These are phyloP conservation scores for Lasiommata megera DNA, from an alignment of 2,888 invertebrate species.

Conservation along the genomic window DNA sequence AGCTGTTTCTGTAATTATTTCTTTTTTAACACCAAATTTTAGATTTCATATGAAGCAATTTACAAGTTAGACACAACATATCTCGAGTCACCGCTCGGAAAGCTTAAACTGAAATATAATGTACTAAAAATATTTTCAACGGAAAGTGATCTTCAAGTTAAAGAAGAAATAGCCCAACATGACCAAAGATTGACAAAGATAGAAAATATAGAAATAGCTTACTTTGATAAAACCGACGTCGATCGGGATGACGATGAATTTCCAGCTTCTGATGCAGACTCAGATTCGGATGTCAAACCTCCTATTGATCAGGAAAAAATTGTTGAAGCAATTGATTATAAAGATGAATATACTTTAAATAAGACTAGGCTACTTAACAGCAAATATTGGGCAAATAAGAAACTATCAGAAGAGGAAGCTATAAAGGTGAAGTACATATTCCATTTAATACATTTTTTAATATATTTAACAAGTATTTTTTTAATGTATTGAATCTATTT, in stretches of 20 bases:
- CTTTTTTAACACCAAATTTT: slow-evolving; percentile 22
- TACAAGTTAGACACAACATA: slow-evolving; percentile 49
- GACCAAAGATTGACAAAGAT: slow-evolving; percentile 21
- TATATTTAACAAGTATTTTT: not conserved
- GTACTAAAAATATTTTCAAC: slow-evolving; percentile 7
- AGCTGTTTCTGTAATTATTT: no score
- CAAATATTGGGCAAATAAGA: slow-evolving; percentile 54
- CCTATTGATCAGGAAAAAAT: slow-evolving; percentile 5
- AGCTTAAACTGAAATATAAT: slow-evolving; percentile 4
- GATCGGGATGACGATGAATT: slow-evolving; percentile 11
- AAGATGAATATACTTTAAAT: slow-evolving; percentile 19
- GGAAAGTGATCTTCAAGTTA: slow-evolving; percentile 1
- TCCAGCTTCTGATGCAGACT: slow-evolving; percentile 2
- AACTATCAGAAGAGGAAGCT: slow-evolving; percentile 62
- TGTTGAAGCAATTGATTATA: slow-evolving; percentile 10
- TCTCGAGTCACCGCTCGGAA: slow-evolving; percentile 43
- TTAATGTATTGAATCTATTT: not conserved
- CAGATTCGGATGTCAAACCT: slow-evolving; percentile 15
- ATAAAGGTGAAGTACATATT: slow-evolving; percentile 36
- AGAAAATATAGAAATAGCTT: slow-evolving; percentile 24
- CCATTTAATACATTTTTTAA: not conserved
- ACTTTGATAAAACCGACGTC: slow-evolving; percentile 26
- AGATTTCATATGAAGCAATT: slow-evolving; percentile 51
- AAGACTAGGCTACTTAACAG: slow-evolving; percentile 47
- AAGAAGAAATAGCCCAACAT: slow-evolving; percentile 17